Evolutionary conservation across 2,797 vertebrate species (phyloP).

Genomic region (Microtus obscurus): DNA sequence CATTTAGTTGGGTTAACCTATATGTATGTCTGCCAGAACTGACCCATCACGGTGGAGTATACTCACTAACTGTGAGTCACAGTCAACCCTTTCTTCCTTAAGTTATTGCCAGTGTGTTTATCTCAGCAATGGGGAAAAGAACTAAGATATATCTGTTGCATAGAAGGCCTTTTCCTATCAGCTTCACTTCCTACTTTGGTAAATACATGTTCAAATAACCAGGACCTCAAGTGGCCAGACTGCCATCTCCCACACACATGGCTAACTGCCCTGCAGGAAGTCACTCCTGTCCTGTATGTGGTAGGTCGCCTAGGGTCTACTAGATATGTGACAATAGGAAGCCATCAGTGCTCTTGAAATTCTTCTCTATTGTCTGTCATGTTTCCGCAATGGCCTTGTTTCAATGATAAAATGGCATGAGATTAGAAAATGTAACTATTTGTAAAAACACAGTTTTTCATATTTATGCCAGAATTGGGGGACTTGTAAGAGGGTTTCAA

Average conservation of each 20-base stretch:
- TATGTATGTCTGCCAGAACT: background rate
- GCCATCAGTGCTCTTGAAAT: background rate
- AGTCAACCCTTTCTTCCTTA: background rate
- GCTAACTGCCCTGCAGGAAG: background rate
- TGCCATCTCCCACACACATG: background rate
- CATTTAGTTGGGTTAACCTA: background rate
- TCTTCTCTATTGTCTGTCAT: conserved; percentile 21
- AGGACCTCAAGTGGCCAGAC: background rate
- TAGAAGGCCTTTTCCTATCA: background rate
- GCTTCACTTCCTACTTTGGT: background rate
- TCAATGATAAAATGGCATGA: background rate
- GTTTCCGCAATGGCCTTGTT: conserved; percentile 17
- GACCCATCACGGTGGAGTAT: too few relatives aligned
- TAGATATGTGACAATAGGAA: background rate
- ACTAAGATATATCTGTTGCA: background rate
- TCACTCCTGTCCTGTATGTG: background rate
- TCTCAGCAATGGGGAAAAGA: background rate
- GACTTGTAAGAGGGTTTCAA: conserved; percentile 6
- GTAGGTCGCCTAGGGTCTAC: background rate
- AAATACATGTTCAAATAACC: conserved; percentile 11
- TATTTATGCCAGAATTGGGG: conserved; percentile 26
- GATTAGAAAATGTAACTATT: conserved; percentile 52
- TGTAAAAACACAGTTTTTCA: conserved; percentile 8
- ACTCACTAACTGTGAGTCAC: background rate
- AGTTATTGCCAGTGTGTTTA: background rate